phyloP scores from a whole-genome alignment of 1,140 invertebrate species.

The Ephestia elutella region DNA sequence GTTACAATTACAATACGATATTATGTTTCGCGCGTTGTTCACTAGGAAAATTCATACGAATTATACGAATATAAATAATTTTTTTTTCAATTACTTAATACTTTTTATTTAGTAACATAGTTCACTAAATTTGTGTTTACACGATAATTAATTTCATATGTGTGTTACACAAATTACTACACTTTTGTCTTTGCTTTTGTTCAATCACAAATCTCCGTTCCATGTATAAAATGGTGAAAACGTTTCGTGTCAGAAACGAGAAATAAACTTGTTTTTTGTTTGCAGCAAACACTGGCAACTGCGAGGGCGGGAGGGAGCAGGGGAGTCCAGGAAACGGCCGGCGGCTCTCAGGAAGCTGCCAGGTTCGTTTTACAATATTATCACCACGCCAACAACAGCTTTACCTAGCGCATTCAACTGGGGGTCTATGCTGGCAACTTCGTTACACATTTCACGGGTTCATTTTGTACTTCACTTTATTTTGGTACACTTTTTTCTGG shows the following conservation, averaged over 20 bases:
- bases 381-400: constrained; percentile 18
- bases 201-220: too few relatives aligned
- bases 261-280: constrained; percentile 28
- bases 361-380: constrained; percentile 41
- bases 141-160: too few relatives aligned
- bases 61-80: too few relatives aligned
- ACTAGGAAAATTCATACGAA: too few relatives aligned
- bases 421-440: background rate
- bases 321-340: constrained; percentile 44
- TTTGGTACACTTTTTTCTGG: background rate
- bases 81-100: too few relatives aligned
- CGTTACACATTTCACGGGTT: background rate
- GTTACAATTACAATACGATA: too few relatives aligned
- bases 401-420: constrained; percentile 10
- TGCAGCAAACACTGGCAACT: constrained; percentile 57
- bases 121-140: too few relatives aligned
- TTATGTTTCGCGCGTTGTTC: too few relatives aligned
- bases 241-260: background rate
- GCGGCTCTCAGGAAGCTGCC: constrained; percentile 47
- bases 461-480: background rate
- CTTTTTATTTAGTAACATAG: too few relatives aligned
- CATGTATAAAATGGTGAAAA: background rate
- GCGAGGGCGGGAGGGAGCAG: constrained; percentile 53
- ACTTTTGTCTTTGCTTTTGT: too few relatives aligned
- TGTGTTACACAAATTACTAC: too few relatives aligned